Conservation (phyloP, 2,888 invertebrate genomes). For the Sesamia inferens region DNA sequence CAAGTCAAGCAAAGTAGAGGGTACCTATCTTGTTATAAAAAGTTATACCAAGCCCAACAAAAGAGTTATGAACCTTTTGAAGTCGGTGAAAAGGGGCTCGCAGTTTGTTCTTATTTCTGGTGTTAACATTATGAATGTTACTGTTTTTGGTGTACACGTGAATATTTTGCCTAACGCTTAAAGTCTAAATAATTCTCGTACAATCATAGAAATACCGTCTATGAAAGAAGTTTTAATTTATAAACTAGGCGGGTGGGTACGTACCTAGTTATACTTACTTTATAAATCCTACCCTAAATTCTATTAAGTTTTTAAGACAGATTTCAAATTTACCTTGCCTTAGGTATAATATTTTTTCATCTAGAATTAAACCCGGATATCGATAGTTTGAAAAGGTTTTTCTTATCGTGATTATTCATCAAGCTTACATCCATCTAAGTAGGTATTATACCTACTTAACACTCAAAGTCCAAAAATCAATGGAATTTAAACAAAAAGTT, state of each 20-base stretch:
- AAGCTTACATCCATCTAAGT: neutral
- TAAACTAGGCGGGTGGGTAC: neutral
- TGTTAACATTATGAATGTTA: too few species aligned
- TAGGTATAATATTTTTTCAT: neutral
- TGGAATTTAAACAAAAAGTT: neutral
- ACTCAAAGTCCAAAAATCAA: neutral
- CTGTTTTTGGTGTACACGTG: too few species aligned
- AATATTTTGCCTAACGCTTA: too few species aligned
- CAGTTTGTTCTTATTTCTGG: too few species aligned
- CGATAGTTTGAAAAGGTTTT: slow-evolving; percentile 14
- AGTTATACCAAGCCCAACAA: too few species aligned
- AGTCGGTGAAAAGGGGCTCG: too few species aligned
- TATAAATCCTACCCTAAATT: neutral
- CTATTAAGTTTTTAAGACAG: neutral
- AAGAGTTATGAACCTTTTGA: too few species aligned
- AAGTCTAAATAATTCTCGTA: neutral
- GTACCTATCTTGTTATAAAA: too few species aligned
- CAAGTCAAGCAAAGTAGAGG: too few species aligned
- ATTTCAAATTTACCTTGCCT: neutral
- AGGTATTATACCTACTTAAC: neutral
- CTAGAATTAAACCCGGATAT: slow-evolving; percentile 12
- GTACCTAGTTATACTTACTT: too few species aligned
- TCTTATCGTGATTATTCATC: slow-evolving; percentile 4
- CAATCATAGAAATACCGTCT: neutral
- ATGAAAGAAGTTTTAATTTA: neutral